phyloP scores from a whole-genome alignment of 2,888 invertebrate genomes.

The Athetis lepigone region DNA sequence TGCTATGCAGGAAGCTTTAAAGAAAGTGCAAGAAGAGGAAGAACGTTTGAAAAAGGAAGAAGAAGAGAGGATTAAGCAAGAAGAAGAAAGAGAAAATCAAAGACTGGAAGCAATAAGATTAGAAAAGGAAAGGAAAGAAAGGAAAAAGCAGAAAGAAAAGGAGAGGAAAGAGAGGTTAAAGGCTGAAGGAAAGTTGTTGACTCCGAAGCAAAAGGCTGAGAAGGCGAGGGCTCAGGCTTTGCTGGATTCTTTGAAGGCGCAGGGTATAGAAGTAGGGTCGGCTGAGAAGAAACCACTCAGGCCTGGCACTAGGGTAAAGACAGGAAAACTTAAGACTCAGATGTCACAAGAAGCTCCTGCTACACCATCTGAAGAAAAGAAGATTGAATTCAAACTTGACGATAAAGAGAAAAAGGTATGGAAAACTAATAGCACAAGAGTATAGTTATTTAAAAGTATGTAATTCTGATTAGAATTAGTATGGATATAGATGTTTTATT shows the following conservation, averaged over 20 bases:
- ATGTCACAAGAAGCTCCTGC: constrained; percentile 90
- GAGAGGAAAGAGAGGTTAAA: constrained; percentile 97
- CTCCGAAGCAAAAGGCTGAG: constrained; percentile 98
- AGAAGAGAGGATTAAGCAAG: constrained; percentile 94
- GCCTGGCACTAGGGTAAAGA: constrained; percentile 94
- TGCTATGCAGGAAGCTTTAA: constrained; percentile 97
- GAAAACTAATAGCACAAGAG: background rate
- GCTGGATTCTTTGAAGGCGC: constrained; percentile 96
- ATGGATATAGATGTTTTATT: background rate
- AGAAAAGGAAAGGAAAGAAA: constrained; percentile 97
- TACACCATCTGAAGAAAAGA: constrained; percentile 87
- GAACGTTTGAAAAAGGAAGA: constrained; percentile 93
- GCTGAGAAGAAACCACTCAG: constrained; percentile 91
- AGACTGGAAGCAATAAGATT: constrained; percentile 94
- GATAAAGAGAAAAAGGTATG: constrained; percentile 89
- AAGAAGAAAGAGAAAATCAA: constrained; percentile 94
- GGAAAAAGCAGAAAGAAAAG: constrained; percentile 97
- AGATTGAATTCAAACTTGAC: constrained; percentile 87
- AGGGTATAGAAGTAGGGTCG: constrained; percentile 95
- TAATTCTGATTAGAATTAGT: constrained; percentile 1
- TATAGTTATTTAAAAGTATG: background rate
- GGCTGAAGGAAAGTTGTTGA: constrained; percentile 98
- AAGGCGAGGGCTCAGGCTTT: constrained; percentile 96
- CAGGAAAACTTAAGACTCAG: constrained; percentile 92
- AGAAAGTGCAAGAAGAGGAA: constrained; percentile 96